Evolutionary conservation across 2,797 vertebrate species (phyloP).

Genomic region (Psittacula echo): DNA sequence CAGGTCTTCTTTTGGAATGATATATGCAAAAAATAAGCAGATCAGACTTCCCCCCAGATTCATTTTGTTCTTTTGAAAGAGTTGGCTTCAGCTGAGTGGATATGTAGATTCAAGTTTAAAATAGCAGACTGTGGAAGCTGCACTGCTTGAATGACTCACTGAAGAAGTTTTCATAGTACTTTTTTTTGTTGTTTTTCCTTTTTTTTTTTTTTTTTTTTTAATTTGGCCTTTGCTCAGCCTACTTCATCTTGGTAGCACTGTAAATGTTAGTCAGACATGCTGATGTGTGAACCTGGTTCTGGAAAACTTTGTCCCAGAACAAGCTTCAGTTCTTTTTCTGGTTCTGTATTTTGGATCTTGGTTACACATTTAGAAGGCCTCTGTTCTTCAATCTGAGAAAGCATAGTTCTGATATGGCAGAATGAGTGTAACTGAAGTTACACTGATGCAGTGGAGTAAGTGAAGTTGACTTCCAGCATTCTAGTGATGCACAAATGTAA

Average conservation of each 20-base stretch:
- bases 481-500: neutral
- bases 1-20: neutral
- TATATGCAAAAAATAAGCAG: neutral
- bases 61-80: neutral
- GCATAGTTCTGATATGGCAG: neutral
- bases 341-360: neutral
- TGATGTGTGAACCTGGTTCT: neutral
- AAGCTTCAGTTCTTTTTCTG: neutral
- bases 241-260: neutral
- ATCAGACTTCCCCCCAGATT: rapidly evolving
- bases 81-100: neutral
- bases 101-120: neutral
- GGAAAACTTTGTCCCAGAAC: neutral
- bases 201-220: neutral
- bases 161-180: neutral
- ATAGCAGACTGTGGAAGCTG: constrained; percentile 3
- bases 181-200: neutral
- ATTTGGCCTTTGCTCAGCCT: constrained; percentile 10
- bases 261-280: neutral
- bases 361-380: neutral
- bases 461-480: neutral
- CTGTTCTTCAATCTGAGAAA: neutral
- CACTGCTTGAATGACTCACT: neutral
- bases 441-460: neutral
- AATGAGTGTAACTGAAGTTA: neutral